Evolutionary conservation across 2,797 vertebrate genomes (phyloP).

Genomic region (Cuniculus paca): DNA sequence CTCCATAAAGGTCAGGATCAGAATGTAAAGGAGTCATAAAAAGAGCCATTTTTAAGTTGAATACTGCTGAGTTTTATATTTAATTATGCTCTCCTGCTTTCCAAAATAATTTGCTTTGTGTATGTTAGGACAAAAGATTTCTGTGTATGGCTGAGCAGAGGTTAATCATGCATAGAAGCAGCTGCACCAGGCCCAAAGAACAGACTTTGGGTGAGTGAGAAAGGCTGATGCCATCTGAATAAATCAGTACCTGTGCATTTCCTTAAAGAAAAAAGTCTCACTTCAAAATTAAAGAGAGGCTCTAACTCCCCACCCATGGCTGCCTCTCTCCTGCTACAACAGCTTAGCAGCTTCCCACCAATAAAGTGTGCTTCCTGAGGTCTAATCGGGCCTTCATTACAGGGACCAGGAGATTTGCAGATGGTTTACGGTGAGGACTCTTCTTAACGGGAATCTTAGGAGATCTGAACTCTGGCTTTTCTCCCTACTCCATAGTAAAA

Average conservation of each 20-base stretch:
- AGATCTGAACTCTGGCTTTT: conserved; percentile 13
- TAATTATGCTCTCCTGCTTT: conserved; percentile 94
- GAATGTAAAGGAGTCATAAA: conserved; percentile 76
- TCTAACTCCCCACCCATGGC: background rate
- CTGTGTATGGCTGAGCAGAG: conserved; percentile 96
- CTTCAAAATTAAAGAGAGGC: conserved; percentile 73
- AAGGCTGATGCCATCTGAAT: conserved; percentile 85
- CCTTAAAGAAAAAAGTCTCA: conserved; percentile 52
- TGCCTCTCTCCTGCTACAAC: background rate
- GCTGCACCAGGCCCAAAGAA: conserved; percentile 90
- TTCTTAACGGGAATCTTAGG: background rate
- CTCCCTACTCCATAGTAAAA: conserved; percentile 13
- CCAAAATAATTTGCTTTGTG: conserved; percentile 99
- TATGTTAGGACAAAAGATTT: conserved; percentile 99
- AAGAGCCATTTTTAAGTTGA: conserved; percentile 84
- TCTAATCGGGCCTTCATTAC: background rate
- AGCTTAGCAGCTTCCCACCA: background rate
- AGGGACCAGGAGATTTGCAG: background rate
- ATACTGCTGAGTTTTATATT: conserved; percentile 91
- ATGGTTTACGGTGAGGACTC: background rate
- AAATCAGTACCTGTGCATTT: conserved; percentile 89
- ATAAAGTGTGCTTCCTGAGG: rapidly evolving
- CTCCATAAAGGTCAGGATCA: conserved; percentile 76
- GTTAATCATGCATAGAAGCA: conserved; percentile 95
- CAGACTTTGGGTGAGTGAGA: conserved; percentile 87